Evolutionary conservation across 2,888 invertebrate genomes (phyloP), one percentile per base, ranked within the genome.

Genomic region (Leistus spinibarbis): DNA sequence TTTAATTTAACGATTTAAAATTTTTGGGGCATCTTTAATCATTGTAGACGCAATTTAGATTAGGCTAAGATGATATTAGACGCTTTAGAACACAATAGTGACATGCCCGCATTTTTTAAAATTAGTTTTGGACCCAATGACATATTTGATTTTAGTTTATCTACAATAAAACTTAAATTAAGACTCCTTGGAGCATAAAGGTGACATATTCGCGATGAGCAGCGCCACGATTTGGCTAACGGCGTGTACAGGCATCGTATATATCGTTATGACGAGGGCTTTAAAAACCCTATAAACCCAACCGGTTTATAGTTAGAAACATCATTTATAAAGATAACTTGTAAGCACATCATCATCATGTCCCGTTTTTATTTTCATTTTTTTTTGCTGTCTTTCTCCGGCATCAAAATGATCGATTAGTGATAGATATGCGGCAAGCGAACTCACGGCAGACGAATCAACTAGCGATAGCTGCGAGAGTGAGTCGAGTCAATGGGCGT

Each of bases 251-350:
- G 40, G 13, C 13, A 40, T 10, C 40, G 54, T 64, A 72, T 65
- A 60, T 64, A 72, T 65, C 72, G 69, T 70, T 67, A 65, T 20
- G 74, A 76, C 77, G 40, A 78, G 77, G 80, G 81, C 82, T 83
- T 83, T 84, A 83, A 84, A 82, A 13, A 40, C 40, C 40, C n/a
- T n/a, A 40, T 40, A 81, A 81, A 83, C 83, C 82, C 83, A 83
- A 84, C 84, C 40, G 40, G 40, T 40, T 40, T 40, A 40, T 40
- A 13, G 40, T 40, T 3, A 40, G 13, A 83, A 84, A 83, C 83
- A 84, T 85, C 85, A 85, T 85, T 85, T 85, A 85, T 85, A 85
- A 85, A 85, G 85, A 85, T 85, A 85, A 40, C 5, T 40, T 13
- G 40, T 10, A 7, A 7, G 40, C 40, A 13, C 40, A 85, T 84